Base-by-base conservation (phyloP, 2,888 invertebrate species). In the Mactromeris polynyma region DNA sequence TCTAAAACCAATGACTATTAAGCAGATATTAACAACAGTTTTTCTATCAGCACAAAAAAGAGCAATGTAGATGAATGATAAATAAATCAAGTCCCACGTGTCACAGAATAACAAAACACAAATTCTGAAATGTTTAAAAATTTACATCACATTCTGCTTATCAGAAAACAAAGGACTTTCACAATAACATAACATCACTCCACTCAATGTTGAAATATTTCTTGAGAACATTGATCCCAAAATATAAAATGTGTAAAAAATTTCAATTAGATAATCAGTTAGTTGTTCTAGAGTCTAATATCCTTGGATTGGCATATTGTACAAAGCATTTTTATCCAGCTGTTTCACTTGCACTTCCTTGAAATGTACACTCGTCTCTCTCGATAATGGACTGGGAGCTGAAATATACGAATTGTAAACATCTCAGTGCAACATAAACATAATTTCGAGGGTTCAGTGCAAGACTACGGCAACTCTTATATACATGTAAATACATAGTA, bases 331-430 rank as follows among this genome's bases (percentile, higher is more conserved):
- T 89, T 95, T 95, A 92, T 95, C 95, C 88, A 95, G 85, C 82
- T 96, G 96, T 86, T 95, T 94, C 46, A 96, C 95, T 84, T 95
- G 92, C 38, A 95, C 93, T 85, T 96, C 96, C 85, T 94, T 95
- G 85, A 95, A 96, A 86, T 95, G 95, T 69, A 95, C 95, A 90
- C 95, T 95, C 19, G 94, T 93, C 86, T 95, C 96, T 80, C 95
- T 85, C 14, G 93, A 93, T 46, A 93, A 83, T 6, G 87, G 79
- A 40, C 86, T 87, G 33, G 77, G 77, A 36, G 82, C 86, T 87
- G 82, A 77, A 87, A 77, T 84, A 87, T 51, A 40, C 19, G n/a
- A 78, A 79, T 6, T 33, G 73, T 9, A 64, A 64, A 64, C 58
- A 64, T 64, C 26, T n/a, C n/a, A n/a, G n/a, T n/a, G n/a, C n/a